phyloP scores from a whole-genome alignment of 2,113 vertebrate genomes.

The Microcebus ravelobensis region DNA sequence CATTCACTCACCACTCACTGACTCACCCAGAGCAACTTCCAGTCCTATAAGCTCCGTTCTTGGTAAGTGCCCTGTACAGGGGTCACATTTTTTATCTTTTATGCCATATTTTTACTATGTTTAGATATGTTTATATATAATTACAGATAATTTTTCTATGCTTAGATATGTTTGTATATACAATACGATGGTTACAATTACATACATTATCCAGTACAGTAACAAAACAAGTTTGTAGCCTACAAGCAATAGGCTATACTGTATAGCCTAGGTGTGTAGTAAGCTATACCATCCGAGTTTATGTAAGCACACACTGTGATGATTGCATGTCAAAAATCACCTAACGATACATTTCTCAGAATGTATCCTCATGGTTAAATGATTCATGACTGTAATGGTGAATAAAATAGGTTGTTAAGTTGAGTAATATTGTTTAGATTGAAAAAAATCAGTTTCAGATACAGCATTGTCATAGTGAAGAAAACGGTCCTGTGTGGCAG shows the following conservation, averaged over 20 bases:
- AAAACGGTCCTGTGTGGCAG: not conserved
- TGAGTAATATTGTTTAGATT: not conserved
- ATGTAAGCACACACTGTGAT: not conserved
- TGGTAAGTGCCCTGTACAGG: not conserved
- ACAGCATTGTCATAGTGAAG: not conserved
- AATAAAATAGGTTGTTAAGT: not conserved
- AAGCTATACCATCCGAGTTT: not conserved
- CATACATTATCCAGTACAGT: not conserved
- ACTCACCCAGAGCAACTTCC: not conserved
- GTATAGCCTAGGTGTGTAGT: not conserved
- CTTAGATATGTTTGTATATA: not conserved
- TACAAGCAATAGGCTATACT: not conserved
- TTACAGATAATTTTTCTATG: not conserved
- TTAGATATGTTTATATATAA: not conserved
- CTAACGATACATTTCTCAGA: not conserved
- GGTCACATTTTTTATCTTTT: not conserved
- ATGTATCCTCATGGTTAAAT: not conserved
- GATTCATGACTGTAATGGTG: not conserved
- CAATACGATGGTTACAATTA: not conserved
- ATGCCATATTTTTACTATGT: not conserved
- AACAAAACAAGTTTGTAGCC: not conserved
- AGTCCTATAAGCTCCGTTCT: not conserved
- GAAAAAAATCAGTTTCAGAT: not conserved
- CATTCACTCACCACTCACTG: not conserved
- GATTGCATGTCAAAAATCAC: not conserved